Conservation (phyloP, 1,140 invertebrate genomes). For the Coelopa frigida region DNA sequence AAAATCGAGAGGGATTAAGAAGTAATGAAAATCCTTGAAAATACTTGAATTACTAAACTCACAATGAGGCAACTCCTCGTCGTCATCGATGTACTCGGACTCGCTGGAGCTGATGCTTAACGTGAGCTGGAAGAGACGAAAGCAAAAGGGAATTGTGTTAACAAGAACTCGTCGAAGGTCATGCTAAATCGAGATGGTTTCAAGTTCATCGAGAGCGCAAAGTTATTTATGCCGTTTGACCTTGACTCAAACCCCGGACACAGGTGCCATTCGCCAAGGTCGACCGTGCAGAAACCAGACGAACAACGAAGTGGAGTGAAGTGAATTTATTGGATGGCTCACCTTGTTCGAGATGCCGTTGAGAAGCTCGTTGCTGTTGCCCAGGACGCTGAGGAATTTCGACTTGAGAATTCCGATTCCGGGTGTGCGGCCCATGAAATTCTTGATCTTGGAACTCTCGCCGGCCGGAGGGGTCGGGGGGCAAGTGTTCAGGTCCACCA, state of each 20-base stretch:
- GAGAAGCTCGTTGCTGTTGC: slow-evolving; percentile 46
- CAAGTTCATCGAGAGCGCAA: too few species aligned
- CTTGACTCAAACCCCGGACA: too few species aligned
- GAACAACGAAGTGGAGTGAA: too few species aligned
- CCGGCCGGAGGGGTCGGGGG: slow-evolving; percentile 28
- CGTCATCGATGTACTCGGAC: slow-evolving; percentile 39
- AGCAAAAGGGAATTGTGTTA: not conserved
- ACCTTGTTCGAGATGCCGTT: slow-evolving; percentile 47
- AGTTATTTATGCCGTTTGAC: too few species aligned
- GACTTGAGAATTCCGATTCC: slow-evolving; percentile 44
- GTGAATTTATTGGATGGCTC: slow-evolving; percentile 8
- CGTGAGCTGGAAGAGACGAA: slow-evolving; percentile 25
- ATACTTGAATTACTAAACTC: too few species aligned
- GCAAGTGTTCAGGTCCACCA: slow-evolving; percentile 14
- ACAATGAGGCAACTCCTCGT: slow-evolving; percentile 40
- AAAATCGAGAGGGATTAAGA: too few species aligned
- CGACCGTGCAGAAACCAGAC: too few species aligned
- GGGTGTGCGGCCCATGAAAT: slow-evolving; percentile 44
- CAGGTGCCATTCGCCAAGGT: too few species aligned
- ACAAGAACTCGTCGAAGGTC: too few species aligned
- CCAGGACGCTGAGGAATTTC: slow-evolving; percentile 45
- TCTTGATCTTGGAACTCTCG: slow-evolving; percentile 44
- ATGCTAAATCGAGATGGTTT: too few species aligned
- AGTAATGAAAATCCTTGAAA: too few species aligned
- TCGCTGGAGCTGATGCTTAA: slow-evolving; percentile 39